Conservation (phyloP, 2,113 vertebrate species). For the Calidris pugnax region DNA sequence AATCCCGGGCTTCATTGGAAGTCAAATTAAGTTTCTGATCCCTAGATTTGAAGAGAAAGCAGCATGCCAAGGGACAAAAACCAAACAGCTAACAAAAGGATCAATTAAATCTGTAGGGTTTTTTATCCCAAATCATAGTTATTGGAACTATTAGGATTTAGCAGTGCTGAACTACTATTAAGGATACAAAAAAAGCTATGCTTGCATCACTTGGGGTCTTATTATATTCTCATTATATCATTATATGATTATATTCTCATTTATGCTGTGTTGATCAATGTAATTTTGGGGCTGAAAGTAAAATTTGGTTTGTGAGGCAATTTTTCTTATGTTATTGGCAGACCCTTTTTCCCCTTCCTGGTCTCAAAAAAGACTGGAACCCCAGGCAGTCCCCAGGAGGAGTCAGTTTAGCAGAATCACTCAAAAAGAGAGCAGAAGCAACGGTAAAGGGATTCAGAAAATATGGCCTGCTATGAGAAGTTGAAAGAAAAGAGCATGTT, state of each 20-base stretch:
- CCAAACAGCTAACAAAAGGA: background rate
- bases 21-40: background rate
- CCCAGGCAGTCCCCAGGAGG: background rate
- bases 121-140: background rate
- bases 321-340: background rate
- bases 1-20: background rate
- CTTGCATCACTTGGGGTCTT: background rate
- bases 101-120: background rate
- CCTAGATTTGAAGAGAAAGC: background rate
- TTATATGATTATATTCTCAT: background rate
- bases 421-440: background rate
- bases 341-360: background rate
- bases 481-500: background rate
- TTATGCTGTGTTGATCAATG: background rate
- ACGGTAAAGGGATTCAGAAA: background rate
- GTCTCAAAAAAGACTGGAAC: background rate
- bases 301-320: background rate
- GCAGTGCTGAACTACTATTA: background rate
- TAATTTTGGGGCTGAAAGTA: background rate
- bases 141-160: background rate
- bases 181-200: background rate
- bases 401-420: background rate
- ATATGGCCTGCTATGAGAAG: background rate
- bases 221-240: background rate
- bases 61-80: background rate